Conservation (phyloP, 1,140 invertebrate species). For the Atta texana region DNA sequence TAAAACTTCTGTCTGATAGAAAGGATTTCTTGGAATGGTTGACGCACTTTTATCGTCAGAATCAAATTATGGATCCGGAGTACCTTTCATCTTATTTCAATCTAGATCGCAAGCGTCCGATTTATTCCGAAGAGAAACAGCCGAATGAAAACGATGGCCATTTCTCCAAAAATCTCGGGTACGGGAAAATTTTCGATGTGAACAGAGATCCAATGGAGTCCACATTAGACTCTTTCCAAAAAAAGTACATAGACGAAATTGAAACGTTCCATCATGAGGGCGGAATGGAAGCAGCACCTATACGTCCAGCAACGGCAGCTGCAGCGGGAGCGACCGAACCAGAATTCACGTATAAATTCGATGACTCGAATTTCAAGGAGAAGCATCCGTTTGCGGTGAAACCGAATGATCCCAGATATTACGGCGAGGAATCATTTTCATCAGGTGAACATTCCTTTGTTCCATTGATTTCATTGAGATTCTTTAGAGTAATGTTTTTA, state of each 20-base stretch:
- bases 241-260: conserved; percentile 51
- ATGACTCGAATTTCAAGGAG: conserved; percentile 73
- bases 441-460: conserved; percentile 47
- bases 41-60: conserved; percentile 11
- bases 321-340: conserved; percentile 55
- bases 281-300: neutral
- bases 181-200: neutral
- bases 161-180: conserved; percentile 13
- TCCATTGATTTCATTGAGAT: too few relatives aligned
- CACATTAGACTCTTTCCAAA: conserved; percentile 57
- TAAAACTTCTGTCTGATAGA: conserved; percentile 69
- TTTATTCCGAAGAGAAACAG: conserved; percentile 23
- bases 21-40: conserved; percentile 61
- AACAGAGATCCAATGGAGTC: conserved; percentile 49
- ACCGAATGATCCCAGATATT: conserved; percentile 85
- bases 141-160: neutral
- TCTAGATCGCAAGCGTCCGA: neutral
- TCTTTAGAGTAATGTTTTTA: neutral
- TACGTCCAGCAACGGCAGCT: neutral
- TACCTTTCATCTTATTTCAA: conserved; percentile 12
- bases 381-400: conserved; percentile 82
- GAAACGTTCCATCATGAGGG: conserved; percentile 28
- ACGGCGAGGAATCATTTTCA: conserved; percentile 66
- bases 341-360: conserved; percentile 82
- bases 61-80: conserved; percentile 12